Evolutionary conservation across 2,888 invertebrate species (phyloP).

Genomic region (Rotaria macrura): DNA sequence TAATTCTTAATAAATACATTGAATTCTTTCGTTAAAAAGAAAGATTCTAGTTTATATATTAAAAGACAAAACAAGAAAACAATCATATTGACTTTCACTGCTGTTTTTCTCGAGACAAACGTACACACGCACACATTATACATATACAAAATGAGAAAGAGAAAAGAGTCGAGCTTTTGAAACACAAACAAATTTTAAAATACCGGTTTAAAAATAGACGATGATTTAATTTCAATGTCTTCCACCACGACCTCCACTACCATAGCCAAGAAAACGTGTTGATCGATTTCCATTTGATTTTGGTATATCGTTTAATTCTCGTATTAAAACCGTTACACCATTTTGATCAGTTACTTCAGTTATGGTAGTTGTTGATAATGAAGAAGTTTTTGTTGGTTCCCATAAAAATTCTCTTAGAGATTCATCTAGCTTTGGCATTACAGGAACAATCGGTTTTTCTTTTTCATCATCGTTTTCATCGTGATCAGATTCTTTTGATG

Average conservation of each 20-base stretch:
- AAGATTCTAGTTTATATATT: background rate
- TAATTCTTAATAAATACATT: background rate
- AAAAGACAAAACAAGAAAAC: background rate
- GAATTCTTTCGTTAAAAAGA: background rate
- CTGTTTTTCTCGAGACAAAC: background rate
- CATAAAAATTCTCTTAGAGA: background rate
- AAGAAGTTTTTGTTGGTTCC: background rate
- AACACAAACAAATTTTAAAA: background rate
- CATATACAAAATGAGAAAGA: background rate
- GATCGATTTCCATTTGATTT: background rate
- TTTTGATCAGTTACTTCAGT: constrained; percentile 5
- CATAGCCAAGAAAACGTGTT: background rate
- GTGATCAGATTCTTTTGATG: background rate
- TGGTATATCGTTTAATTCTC: background rate
- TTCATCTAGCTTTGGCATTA: background rate
- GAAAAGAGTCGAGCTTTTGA: background rate
- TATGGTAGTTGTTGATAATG: background rate
- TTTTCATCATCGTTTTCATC: background rate
- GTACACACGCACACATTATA: background rate
- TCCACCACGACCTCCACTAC: background rate
- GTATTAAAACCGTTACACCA: constrained; percentile 1
- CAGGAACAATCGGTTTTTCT: background rate
- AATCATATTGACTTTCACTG: background rate
- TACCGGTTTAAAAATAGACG: background rate
- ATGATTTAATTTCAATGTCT: background rate